These are phyloP conservation scores for Coracias cyanogaster DNA, from an alignment of 2,797 vertebrate genomes.

Conservation along the genomic window DNA sequence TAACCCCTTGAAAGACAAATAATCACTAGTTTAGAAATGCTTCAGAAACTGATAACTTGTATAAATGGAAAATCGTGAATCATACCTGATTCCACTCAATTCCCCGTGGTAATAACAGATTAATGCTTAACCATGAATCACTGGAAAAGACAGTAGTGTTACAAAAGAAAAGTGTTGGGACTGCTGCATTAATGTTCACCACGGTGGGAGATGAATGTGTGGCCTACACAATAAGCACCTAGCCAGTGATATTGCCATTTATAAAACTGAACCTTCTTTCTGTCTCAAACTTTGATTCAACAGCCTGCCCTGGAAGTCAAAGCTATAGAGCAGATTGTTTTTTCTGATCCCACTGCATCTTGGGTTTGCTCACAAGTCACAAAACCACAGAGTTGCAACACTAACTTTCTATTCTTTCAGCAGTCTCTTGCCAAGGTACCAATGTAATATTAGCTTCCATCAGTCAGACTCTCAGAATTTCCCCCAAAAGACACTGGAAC, in stretches of 20 bases:
- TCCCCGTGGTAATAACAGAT: not conserved
- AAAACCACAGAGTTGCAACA: not conserved
- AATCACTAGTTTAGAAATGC: not conserved
- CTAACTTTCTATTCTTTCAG: not conserved
- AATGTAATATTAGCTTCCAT: not conserved
- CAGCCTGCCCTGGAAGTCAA: not conserved
- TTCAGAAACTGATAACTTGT: not conserved
- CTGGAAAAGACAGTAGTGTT: not conserved
- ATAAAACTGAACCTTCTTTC: not conserved
- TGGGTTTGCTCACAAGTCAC: not conserved
- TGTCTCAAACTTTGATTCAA: not conserved
- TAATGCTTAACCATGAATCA: conserved; percentile 18
- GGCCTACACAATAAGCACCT: not conserved
- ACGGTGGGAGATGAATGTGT: not conserved
- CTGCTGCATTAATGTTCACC: not conserved
- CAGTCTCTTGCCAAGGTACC: not conserved
- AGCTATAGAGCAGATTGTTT: not conserved
- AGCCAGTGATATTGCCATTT: not conserved
- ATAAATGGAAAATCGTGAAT: not conserved
- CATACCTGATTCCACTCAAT: not conserved
- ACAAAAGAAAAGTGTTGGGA: not conserved
- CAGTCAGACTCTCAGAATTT: not conserved
- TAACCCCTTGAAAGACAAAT: not conserved
- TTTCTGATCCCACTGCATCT: not conserved
- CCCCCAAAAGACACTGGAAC: not conserved